Evolutionary conservation across 2,797 vertebrate genomes (phyloP), one percentile per base, ranked within the genome.

Genomic region (Margarornis squamiger): DNA sequence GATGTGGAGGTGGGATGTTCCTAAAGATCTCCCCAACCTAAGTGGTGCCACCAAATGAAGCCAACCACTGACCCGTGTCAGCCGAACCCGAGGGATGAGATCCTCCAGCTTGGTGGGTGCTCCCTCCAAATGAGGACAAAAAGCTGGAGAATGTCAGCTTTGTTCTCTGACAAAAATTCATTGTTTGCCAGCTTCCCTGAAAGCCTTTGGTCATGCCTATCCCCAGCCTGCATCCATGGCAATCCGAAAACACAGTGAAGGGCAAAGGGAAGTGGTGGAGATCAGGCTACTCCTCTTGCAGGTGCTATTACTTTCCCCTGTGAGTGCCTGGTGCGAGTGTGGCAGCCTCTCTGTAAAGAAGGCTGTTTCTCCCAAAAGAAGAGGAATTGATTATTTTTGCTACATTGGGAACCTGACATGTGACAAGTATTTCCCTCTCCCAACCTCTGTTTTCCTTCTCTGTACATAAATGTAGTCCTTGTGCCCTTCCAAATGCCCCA

Each of bases 361-460:
- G 2, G 8, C 74, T 20, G 45, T 93, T 94, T 84, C 34, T 76
- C 39, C 84, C 27, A 2, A 92, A 94, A 92, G 59, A 92, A 86
- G 83, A 85, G 48, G 57, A 16, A 93, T 94, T 95, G 93, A 54
- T 88, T 93, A 4, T 61, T 88, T 96, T 90, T 89, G 88, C 83
- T 95, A 93, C 86, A 38, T 9, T 32, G 46, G n/a, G 24, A 88
- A 67, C 67, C 30, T 86, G 73, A 58, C 6, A 3, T 76, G 55
- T 88, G 90, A 96, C 94, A 96, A 89, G 86, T 62, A 90, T 95
- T 96, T 90, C 63, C 59, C 63, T 84, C 57, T 92, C 63, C 38
- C 38, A 58, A 92, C 55, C 77, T 71, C 70, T 86, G 73, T 89
- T 93, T 57, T 95, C 29, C 32, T 80, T 74, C 46, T 82, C 52